Percentiles rank a stretch among this genome's conserved stretches.
Evolutionary conservation across 2,113 vertebrate species (phyloP).

Genomic region (Fukomys damarensis): DNA sequence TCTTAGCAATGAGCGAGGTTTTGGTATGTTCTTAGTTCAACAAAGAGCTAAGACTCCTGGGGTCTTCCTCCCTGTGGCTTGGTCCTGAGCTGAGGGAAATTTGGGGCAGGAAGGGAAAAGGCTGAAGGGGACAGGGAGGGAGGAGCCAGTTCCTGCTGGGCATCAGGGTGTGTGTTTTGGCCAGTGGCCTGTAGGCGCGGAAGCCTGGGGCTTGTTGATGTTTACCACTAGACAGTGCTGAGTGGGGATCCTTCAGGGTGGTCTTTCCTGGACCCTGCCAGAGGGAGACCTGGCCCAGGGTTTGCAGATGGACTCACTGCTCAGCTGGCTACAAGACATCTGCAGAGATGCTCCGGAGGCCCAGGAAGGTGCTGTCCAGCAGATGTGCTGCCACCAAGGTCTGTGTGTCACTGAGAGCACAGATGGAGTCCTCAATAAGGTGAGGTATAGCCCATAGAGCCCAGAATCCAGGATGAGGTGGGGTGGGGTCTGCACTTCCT

Average conservation of each 20-base stretch:
- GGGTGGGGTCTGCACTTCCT: too few species aligned
- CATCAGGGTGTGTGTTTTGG: too few species aligned
- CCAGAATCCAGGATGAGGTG: too few species aligned
- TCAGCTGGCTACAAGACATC: neutral
- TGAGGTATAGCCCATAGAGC: too few species aligned
- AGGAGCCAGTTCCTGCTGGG: neutral
- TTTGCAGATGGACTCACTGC: neutral
- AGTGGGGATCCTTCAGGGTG: neutral
- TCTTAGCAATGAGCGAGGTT: neutral
- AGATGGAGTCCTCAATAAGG: too few species aligned
- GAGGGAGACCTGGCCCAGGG: neutral
- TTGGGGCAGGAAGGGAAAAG: neutral
- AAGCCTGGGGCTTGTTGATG: too few species aligned
- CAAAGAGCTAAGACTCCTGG: neutral
- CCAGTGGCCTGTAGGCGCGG: too few species aligned
- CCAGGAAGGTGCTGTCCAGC: neutral
- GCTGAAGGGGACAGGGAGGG: neutral
- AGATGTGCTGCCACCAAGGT: too few species aligned
- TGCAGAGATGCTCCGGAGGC: neutral
- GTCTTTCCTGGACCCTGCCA: neutral
- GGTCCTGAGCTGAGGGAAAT: neutral
- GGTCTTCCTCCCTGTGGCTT: neutral
- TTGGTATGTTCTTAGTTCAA: neutral
- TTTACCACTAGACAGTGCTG: too few species aligned
- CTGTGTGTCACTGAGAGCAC: too few species aligned